phyloP scores from a whole-genome alignment of 2,888 invertebrate species.

The Drosophila neutralis region DNA sequence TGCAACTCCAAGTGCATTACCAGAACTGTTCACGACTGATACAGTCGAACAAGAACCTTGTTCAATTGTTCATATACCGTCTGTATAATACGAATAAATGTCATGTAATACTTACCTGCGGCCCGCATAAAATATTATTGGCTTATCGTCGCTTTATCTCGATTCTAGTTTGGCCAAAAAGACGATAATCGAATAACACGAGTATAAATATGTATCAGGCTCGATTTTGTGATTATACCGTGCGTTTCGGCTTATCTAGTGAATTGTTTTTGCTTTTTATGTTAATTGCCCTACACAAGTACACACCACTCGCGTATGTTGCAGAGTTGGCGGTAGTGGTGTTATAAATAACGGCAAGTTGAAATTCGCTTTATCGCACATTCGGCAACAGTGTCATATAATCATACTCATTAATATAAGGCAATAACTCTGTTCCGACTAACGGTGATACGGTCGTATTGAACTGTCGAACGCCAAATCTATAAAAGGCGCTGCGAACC shows the following conservation, averaged over 20 bases:
- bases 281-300: constrained; percentile 39
- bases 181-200: constrained; percentile 38
- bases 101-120: constrained; percentile 7
- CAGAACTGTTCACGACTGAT: constrained; percentile 9
- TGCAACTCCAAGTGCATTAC: constrained; percentile 34
- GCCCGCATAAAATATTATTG: constrained; percentile 29
- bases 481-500: constrained; percentile 72
- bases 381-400: constrained; percentile 64
- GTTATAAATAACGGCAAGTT: constrained; percentile 65
- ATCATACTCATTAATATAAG: constrained; percentile 63
- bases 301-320: not conserved
- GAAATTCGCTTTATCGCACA: constrained; percentile 66
- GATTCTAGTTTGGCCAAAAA: constrained; percentile 15
- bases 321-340: not conserved
- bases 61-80: not conserved
- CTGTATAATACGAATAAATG: constrained; percentile 16
- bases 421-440: constrained; percentile 51
- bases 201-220: constrained; percentile 25
- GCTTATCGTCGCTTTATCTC: constrained; percentile 43
- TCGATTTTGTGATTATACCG: constrained; percentile 41
- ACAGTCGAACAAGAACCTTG: constrained; percentile 32
- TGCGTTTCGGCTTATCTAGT: constrained; percentile 55
- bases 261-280: constrained; percentile 56
- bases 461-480: constrained; percentile 54
- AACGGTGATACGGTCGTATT: constrained; percentile 37